Base-by-base conservation (phyloP, 2,888 invertebrate genomes). In the Cactoblastis cactorum region DNA sequence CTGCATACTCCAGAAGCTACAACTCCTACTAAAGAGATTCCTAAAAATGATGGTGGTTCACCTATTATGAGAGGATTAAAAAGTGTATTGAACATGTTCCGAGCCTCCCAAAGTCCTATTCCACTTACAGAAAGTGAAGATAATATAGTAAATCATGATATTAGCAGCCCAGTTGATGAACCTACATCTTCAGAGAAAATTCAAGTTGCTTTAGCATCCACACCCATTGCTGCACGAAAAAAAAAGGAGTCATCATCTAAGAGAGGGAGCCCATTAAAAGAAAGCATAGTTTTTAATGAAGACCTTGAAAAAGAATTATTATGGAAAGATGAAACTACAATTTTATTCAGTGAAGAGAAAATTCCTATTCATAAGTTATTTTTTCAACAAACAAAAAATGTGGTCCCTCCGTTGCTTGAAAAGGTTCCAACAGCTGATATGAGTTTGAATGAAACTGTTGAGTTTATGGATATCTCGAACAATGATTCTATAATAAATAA, bases 41-140 rank as follows among this genome's bases (percentile, higher is more conserved):
- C 69, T 0, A 79, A 80, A 48, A 60, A 55, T 55, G 79, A 83
- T 53, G 77, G 73, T 41, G 79, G 80, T 17, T 89, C 89, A 32
- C 87, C 89, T 0, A 89, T 89, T 18, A 76, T 89, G 73, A 63
- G 89, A 50, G 88, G 89, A 0, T 62, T 89, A 0, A 88, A 88
- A 59, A 82, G 77, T 65, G 86, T 89, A 3, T 62, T 89, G 0
- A 89, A 77, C 52, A 87, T 89, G 77, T 89, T 89, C 58, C 70
- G 85, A 28, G 69, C 87, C 17, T 87, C 88, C 1, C 85, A 88
- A 53, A 88, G 87, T 53, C 87, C 88, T 2, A 77, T 84, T 59
- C 75, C 80, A 45, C 61, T 71, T 6, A 45, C 55, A 33, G 81
- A 80, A 12, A 57, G 49, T 50, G 66, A 65, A 14, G 53, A 54